These are phyloP conservation scores for Pipa parva DNA, from an alignment of 2,113 vertebrate species.

Conservation along the genomic window DNA sequence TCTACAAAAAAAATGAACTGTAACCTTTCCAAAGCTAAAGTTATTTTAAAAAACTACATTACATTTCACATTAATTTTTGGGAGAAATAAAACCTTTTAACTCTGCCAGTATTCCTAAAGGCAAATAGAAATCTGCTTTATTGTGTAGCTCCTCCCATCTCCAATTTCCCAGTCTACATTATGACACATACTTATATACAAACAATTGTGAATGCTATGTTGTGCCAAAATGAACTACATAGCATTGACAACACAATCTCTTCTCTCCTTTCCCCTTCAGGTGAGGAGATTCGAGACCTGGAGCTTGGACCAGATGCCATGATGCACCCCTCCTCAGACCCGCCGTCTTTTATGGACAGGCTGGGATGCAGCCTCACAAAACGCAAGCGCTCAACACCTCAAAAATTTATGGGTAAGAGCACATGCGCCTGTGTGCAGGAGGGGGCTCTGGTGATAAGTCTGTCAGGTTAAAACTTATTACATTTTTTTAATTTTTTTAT, in stretches of 20 bases:
- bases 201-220: not conserved
- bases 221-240: not conserved
- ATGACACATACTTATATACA: too few relatives aligned
- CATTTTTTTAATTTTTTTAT: too few relatives aligned
- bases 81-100: too few relatives aligned
- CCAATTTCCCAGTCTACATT: too few relatives aligned
- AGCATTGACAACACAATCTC: conserved; percentile 25
- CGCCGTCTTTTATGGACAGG: conserved; percentile 79
- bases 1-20: too few relatives aligned
- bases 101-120: too few relatives aligned
- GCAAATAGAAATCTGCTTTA: too few relatives aligned
- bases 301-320: conserved; percentile 75
- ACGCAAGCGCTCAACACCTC: conserved; percentile 89
- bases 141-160: too few relatives aligned
- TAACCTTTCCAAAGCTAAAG: too few relatives aligned
- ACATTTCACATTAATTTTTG: too few relatives aligned
- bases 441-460: conserved; percentile 4
- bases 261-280: conserved; percentile 53
- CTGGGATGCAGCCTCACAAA: conserved; percentile 87
- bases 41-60: too few relatives aligned
- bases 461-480: too few relatives aligned
- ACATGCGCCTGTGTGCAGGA: conserved; percentile 11
- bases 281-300: conserved; percentile 79
- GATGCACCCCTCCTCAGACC: conserved; percentile 79
- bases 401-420: conserved; percentile 89